A percentile compares a stretch with the other conserved stretches of the same genome.
Conservation (phyloP, 2,113 vertebrate species). For the Malurus cyaneus region DNA sequence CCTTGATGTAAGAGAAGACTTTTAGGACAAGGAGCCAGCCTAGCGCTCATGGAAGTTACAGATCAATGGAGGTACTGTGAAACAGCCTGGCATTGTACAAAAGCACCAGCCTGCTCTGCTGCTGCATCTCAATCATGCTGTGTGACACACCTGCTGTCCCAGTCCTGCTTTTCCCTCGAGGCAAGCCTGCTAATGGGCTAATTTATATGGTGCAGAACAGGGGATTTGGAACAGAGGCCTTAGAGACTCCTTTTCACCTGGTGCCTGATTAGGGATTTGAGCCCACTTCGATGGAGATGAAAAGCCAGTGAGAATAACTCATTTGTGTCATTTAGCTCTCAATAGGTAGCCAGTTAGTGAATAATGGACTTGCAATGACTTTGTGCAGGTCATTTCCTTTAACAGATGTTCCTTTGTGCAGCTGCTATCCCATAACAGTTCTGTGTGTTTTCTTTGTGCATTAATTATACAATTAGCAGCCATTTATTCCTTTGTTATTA, state of each 20-base stretch:
- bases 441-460: neutral
- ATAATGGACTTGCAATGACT: conserved; percentile 26
- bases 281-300: neutral
- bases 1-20: neutral
- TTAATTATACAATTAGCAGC: neutral
- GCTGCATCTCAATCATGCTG: conserved; percentile 15
- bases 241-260: conserved; percentile 32
- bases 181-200: conserved; percentile 1
- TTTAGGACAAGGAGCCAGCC: neutral
- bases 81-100: neutral
- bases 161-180: neutral
- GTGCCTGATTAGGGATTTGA: conserved; percentile 31
- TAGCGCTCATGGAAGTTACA: neutral
- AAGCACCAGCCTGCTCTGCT: neutral
- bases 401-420: conserved; percentile 47
- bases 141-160: conserved; percentile 10
- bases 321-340: conserved; percentile 39
- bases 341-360: conserved; percentile 29
- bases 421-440: neutral
- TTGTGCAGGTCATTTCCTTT: conserved; percentile 37
- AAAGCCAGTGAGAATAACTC: conserved; percentile 25
- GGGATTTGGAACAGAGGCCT: conserved; percentile 8
- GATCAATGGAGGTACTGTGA: neutral
- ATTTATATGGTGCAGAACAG: conserved; percentile 25
- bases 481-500: neutral